phyloP scores from a whole-genome alignment of 2,888 invertebrate genomes.

The Lochmaea crataegi region DNA sequence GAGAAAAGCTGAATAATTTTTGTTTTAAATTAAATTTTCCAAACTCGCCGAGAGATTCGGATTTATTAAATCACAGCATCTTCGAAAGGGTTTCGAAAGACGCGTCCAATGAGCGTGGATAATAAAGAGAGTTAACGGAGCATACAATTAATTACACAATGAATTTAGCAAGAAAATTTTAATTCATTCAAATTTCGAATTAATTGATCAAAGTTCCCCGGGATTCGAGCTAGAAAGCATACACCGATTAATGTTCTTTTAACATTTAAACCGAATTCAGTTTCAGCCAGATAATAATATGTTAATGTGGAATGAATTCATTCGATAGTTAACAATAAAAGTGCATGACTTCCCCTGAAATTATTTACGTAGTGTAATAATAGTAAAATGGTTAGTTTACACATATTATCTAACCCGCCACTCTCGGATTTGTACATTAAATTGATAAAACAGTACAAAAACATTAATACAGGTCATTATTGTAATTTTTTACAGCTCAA shows the following conservation, averaged over 20 bases:
- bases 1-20: not conserved
- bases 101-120: not conserved
- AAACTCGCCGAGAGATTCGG: not conserved
- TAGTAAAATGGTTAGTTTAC: no score
- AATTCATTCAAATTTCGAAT: not conserved
- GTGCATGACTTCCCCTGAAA: no score
- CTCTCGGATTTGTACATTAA: no score
- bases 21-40: not conserved
- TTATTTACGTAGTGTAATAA: no score
- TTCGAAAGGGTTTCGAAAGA: not conserved
- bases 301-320: no score
- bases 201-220: not conserved
- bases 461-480: no score
- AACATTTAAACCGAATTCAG: no score
- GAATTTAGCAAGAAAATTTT: constrained; percentile 7
- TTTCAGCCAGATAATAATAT: no score
- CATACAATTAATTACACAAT: not conserved
- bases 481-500: no score
- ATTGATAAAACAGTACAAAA: no score
- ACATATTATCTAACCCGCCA: no score
- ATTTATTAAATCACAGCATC: not conserved
- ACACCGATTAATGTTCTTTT: not conserved
- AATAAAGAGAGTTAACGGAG: not conserved
- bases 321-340: no score
- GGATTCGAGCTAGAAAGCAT: not conserved